phyloP scores from a whole-genome alignment of 2,797 vertebrate genomes.

The Oreonectes daqikongensis region DNA sequence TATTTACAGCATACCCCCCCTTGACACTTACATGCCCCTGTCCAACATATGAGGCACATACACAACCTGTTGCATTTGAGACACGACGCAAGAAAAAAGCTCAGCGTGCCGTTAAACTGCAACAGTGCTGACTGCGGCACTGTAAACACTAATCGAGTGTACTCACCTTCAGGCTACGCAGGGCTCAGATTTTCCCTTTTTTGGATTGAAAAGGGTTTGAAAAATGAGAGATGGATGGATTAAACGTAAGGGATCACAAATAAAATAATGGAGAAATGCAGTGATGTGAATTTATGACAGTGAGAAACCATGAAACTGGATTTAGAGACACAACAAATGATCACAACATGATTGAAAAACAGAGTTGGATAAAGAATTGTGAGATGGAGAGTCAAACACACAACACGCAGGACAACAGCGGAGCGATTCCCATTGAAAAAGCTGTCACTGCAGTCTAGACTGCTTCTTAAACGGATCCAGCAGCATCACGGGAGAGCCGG shows the following conservation, averaged over 20 bases:
- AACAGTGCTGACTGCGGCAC: constrained; percentile 33
- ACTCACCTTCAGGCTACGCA: constrained; percentile 75
- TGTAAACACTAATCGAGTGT: constrained; percentile 40
- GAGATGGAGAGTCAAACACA: constrained; percentile 64
- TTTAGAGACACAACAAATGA: constrained; percentile 2
- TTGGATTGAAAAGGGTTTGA: constrained; percentile 41
- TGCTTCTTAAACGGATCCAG: constrained; percentile 73
- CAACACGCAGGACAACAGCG: constrained; percentile 53
- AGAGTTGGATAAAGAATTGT: constrained; percentile 60
- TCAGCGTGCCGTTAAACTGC: constrained; percentile 50
- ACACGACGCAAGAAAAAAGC: constrained; percentile 9
- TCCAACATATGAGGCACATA: constrained; percentile 19
- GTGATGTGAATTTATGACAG: constrained; percentile 18
- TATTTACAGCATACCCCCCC: constrained; percentile 17
- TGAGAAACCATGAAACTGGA: constrained; percentile 37
- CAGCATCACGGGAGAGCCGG: constrained; percentile 61
- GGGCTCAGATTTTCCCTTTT: constrained; percentile 53
- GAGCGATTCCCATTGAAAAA: constrained; percentile 56
- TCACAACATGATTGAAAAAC: constrained; percentile 22
- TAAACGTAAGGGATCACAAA: constrained; percentile 34
- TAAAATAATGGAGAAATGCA: constrained; percentile 29
- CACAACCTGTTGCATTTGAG: constrained; percentile 48
- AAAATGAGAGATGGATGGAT: constrained; percentile 46
- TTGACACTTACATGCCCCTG: constrained; percentile 61
- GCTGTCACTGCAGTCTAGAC: constrained; percentile 74